These are phyloP conservation scores for Agriopis marginaria DNA, from an alignment of 2,888 invertebrate genomes.

Conservation along the genomic window DNA sequence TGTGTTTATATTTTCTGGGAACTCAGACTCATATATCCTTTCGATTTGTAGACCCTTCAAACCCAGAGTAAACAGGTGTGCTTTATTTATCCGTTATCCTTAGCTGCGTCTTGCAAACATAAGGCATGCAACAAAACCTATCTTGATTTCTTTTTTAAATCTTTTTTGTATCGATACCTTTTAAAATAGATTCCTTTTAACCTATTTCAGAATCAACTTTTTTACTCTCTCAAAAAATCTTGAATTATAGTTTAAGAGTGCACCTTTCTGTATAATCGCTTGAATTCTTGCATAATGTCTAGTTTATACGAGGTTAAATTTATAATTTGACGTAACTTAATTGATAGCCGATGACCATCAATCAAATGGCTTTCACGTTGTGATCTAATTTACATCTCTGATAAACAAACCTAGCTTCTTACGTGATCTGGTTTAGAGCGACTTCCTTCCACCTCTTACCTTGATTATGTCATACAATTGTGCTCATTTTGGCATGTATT, in stretches of 20 bases:
- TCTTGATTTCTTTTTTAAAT: no score
- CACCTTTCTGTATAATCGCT: neutral
- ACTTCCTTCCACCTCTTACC: conserved; percentile 3
- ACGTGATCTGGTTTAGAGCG: neutral
- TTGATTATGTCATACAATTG: conserved; percentile 11
- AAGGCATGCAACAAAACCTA: no score
- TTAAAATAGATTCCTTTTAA: no score
- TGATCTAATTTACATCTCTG: neutral
- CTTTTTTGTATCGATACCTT: no score
- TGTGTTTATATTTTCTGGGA: no score
- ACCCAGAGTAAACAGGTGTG: no score
- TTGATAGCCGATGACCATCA: conserved; percentile 2
- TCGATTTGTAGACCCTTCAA: no score
- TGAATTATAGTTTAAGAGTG: neutral
- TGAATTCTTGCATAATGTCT: conserved; percentile 9
- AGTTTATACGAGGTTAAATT: conserved; percentile 8
- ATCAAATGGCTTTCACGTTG: conserved; percentile 6
- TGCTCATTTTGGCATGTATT: neutral
- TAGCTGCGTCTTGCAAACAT: no score
- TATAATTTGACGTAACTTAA: conserved; percentile 14
- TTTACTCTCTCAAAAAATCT: no score
- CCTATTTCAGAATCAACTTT: no score
- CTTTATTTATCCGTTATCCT: no score
- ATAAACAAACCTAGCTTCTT: neutral
- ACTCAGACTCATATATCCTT: no score